Evolutionary conservation across 2,113 vertebrate genomes (phyloP).

Genomic region (Ondatra zibethicus): DNA sequence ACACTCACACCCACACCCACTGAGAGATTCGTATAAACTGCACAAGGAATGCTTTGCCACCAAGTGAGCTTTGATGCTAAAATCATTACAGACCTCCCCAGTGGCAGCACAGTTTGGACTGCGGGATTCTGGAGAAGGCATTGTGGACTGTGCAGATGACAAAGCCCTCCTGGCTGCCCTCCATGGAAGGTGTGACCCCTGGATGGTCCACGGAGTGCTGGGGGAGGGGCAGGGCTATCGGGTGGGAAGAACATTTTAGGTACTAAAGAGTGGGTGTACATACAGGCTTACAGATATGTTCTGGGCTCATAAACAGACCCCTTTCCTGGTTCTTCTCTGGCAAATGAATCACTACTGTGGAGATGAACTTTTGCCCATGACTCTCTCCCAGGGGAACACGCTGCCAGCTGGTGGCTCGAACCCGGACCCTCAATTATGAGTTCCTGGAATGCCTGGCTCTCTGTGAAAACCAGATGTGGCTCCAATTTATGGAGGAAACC

Average conservation of each 20-base stretch:
- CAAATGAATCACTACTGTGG: constrained; percentile 23
- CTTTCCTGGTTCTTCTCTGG: background rate
- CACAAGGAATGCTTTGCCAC: background rate
- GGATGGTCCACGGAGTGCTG: background rate
- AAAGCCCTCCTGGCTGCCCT: too few relatives aligned
- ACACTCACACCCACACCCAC: background rate
- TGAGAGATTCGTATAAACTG: background rate
- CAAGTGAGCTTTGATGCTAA: constrained; percentile 30
- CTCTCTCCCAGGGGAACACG: constrained; percentile 34
- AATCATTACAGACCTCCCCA: background rate
- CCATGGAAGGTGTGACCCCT: background rate
- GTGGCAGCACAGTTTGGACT: background rate
- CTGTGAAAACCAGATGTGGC: constrained; percentile 72
- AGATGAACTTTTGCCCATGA: constrained; percentile 40
- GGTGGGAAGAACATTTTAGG: background rate
- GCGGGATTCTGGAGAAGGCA: background rate
- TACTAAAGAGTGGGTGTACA: background rate
- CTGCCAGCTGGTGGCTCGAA: constrained; percentile 64
- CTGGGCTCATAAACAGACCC: background rate
- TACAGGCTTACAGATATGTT: background rate
- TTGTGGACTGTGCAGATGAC: background rate
- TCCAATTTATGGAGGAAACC: constrained; percentile 68
- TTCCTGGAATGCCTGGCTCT: constrained; percentile 68
- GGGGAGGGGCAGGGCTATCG: background rate
- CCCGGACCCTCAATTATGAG: constrained; percentile 42